A percentile compares a stretch with the other conserved stretches of the same genome.
Evolutionary conservation across 2,888 invertebrate species (phyloP).

Genomic region (Caprella mutica): DNA sequence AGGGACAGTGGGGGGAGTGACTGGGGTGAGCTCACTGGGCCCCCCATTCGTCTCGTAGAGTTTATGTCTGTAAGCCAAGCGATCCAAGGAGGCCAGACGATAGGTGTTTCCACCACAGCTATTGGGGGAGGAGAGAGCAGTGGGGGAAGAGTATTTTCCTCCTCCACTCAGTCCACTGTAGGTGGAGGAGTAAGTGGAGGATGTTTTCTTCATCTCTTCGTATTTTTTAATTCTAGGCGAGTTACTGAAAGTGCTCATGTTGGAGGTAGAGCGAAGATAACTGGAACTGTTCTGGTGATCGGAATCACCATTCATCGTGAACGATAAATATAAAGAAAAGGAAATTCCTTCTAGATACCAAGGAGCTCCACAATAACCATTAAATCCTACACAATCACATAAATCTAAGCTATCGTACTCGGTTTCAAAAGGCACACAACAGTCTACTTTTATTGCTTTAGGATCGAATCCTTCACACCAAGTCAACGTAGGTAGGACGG

Average conservation of each 20-base stretch:
- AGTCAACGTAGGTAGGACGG: too few relatives aligned
- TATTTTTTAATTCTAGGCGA: slow-evolving; percentile 24
- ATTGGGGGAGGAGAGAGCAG: slow-evolving; percentile 9
- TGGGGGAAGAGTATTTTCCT: neutral
- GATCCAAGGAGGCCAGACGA: slow-evolving; percentile 64
- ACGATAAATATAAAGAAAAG: neutral
- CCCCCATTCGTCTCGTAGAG: slow-evolving; percentile 43
- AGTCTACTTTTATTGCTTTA: too few relatives aligned
- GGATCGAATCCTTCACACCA: too few relatives aligned
- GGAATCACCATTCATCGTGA: slow-evolving; percentile 24
- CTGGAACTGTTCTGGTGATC: slow-evolving; percentile 5
- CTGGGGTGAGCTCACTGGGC: slow-evolving; percentile 10
- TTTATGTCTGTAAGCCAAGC: slow-evolving; percentile 67
- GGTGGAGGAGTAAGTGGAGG: neutral
- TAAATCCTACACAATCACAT: too few relatives aligned
- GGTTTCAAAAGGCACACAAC: too few relatives aligned
- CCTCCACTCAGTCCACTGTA: neutral
- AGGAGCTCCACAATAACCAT: neutral
- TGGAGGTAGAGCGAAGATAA: slow-evolving; percentile 18
- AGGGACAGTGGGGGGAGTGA: neutral
- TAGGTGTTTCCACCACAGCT: slow-evolving; percentile 54
- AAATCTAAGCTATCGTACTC: too few relatives aligned
- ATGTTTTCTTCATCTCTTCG: slow-evolving; percentile 29
- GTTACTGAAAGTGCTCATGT: slow-evolving; percentile 22
- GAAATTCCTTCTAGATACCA: neutral